Evolutionary conservation across 2,797 vertebrate species (phyloP), one percentile per base, ranked within the genome.

Genomic region (Diplodus puntazzo): DNA sequence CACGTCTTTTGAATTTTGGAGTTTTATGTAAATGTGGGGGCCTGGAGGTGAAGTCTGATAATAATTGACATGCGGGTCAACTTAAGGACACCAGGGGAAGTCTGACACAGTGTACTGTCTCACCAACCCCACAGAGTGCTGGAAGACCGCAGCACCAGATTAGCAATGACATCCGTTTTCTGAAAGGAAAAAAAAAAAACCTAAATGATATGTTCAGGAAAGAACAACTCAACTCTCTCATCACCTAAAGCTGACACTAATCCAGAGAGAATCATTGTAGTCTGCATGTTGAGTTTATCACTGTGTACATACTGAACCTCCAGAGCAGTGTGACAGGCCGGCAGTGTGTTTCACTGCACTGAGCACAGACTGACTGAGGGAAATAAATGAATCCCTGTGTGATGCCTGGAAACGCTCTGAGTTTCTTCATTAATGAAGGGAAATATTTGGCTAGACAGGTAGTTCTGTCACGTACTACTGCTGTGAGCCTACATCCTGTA

Each of bases 361-460:
- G 45, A 46, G 11, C 8, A 42, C 12, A 43, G 5, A 23, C 54
- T 30, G 25, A 21, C 16, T 13, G 18, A 45, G 46, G 10, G 13
- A 13, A 55, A 55, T 64, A 7, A 3, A 58, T 18, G 0, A 27
- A 50, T 30, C n/a, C 1, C 14, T 25, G 9, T 34, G 30, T 54
- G 64, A 54, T 53, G 48, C 3, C 20, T 53, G 34, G 5, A 49
- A 16, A 27, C 50, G 10, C 27, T 50, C 7, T 13, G 12, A 53
- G 18, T 7, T 3, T 61, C 16, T 16, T 17, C 17, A 16, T 8
- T 16, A 52, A 34, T 50, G 43, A 48, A 30, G 4, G 53, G 34
- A 65, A 71, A 61, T 48, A 72, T 79, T 78, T 39, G 54, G n/a
- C 9, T 11, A 53, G 59, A 34, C 8, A 13, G 30, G 8, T 16